A percentile compares a stretch with the other conserved stretches of the same genome.
Conservation (phyloP, 35 echinoderm and acorn worm species). For the Acanthaster planci region DNA sequence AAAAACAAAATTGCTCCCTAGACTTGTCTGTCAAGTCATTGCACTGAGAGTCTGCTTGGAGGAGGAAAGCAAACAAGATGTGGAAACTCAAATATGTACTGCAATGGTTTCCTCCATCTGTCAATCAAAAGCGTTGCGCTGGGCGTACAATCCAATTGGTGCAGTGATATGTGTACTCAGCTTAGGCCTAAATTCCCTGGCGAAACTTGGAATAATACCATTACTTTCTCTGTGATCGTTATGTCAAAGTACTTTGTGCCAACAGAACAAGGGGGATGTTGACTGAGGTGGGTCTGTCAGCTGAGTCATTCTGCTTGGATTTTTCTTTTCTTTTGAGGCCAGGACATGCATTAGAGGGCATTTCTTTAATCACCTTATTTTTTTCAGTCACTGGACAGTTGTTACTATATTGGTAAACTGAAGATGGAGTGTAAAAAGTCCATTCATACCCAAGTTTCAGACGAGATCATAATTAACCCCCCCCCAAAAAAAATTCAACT, state of each 20-base stretch:
- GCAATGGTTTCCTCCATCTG: not conserved
- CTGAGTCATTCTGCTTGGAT: too few species aligned
- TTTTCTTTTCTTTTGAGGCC: too few species aligned
- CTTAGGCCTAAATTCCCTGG: conserved; percentile 18
- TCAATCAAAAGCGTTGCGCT: not conserved
- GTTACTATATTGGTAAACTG: too few species aligned
- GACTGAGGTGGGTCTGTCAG: not conserved
- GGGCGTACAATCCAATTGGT: conserved; percentile 7
- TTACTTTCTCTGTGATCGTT: not conserved
- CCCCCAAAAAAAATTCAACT: too few species aligned
- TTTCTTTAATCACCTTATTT: too few species aligned
- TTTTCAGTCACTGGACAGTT: too few species aligned
- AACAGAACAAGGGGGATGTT: conserved; percentile 1
- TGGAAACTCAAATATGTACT: conserved; percentile 23
- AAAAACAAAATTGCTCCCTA: not conserved
- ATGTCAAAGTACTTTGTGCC: conserved; percentile 18
- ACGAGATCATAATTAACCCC: too few species aligned
- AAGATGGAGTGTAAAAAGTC: too few species aligned
- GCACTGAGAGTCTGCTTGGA: not conserved
- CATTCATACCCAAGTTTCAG: too few species aligned
- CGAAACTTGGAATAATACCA: conserved; percentile 16
- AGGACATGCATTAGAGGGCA: too few species aligned
- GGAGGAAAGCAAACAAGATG: not conserved
- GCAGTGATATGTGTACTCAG: conserved; percentile 16
- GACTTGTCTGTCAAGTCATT: not conserved